Evolutionary conservation across 2,888 invertebrate species (phyloP).

Genomic region (Ophion ellenae): DNA sequence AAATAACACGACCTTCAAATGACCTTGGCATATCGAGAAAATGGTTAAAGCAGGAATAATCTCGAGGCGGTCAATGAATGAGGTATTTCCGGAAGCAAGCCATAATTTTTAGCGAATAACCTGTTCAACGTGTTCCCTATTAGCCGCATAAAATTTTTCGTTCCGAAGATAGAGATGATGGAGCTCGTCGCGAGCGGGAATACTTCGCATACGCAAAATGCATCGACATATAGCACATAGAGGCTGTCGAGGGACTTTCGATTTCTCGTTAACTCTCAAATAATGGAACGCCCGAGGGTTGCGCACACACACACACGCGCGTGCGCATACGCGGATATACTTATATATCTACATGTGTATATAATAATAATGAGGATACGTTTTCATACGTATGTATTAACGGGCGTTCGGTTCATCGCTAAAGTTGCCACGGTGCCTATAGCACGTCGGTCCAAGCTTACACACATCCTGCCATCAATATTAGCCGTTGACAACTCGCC

Average conservation of each 20-base stretch:
- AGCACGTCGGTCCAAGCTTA: slow-evolving; percentile 66
- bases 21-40: no score
- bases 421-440: slow-evolving; percentile 39
- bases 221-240: slow-evolving; percentile 45
- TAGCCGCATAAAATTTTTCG: not conserved
- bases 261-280: slow-evolving; percentile 70
- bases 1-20: no score
- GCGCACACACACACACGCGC: not conserved
- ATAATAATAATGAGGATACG: slow-evolving; percentile 1
- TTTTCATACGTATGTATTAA: slow-evolving; percentile 13
- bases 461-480: slow-evolving; percentile 82
- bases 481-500: slow-evolving; percentile 80
- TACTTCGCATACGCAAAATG: slow-evolving; percentile 4
- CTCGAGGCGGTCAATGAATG: no score
- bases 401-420: slow-evolving; percentile 49
- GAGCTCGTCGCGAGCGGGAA: not conserved
- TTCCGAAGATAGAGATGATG: not conserved
- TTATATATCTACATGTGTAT: slow-evolving; percentile 1
- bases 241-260: slow-evolving; percentile 61
- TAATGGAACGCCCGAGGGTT: slow-evolving; percentile 66
- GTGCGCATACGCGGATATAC: slow-evolving; percentile 15
- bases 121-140: no score
- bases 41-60: no score
- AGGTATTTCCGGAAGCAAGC: no score
- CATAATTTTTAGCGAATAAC: no score